These are phyloP conservation scores for Rotaria magnacalcarata DNA, from an alignment of 2,888 invertebrate species.

Conservation along the genomic window DNA sequence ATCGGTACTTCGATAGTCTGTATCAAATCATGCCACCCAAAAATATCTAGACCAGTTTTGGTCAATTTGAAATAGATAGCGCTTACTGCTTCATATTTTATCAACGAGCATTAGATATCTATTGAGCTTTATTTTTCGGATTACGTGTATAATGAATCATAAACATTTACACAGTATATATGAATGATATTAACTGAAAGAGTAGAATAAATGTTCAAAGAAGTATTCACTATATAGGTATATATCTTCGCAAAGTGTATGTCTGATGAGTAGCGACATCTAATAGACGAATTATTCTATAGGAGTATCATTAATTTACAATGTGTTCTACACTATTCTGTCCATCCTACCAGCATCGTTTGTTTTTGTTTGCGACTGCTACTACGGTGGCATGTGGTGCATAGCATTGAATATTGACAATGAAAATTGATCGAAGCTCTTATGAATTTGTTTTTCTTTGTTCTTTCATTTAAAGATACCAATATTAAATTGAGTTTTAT, in stretches of 20 bases:
- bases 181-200: too few species aligned
- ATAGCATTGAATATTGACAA: conserved; percentile 9
- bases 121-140: too few species aligned
- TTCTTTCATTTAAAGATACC: neutral
- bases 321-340: neutral
- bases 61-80: too few species aligned
- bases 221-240: neutral
- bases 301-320: neutral
- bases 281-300: neutral
- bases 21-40: too few species aligned
- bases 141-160: too few species aligned
- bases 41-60: too few species aligned
- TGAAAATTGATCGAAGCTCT: neutral
- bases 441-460: neutral
- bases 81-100: too few species aligned
- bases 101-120: too few species aligned
- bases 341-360: conserved; percentile 5
- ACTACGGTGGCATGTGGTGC: neutral
- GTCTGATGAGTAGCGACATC: neutral
- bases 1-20: too few species aligned
- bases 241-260: neutral
- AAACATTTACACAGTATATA: too few species aligned
- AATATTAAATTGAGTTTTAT: neutral
- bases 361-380: conserved; percentile 28
- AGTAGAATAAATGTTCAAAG: too few species aligned